Base-by-base conservation (phyloP, 2,888 invertebrate genomes). In the Parthenolecanium corni region DNA sequence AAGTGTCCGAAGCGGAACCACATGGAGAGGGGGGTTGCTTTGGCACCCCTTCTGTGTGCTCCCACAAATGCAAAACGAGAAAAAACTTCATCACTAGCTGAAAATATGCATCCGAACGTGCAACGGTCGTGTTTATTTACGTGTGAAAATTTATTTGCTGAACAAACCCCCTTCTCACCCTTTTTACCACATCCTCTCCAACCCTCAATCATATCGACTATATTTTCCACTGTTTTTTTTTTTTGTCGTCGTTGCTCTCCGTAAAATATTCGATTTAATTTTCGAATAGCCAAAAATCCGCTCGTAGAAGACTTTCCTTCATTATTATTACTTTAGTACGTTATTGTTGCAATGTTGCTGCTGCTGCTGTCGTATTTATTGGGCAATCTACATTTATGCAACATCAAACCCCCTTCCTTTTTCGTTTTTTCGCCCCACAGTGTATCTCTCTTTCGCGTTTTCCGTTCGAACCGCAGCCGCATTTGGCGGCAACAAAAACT, bases 341-440 rank as follows among this genome's bases (percentile, higher is more conserved):
- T 12, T 21, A 21, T 24, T 9, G 47, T 23, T 25, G 52, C 44
- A n/a, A 23, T 36, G 44, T 46, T 46, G 24, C 46, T 24, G 42
- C 57, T 31, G 40, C 46, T 16, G 12, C 46, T 31, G 25, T 42
- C 57, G 12, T 24, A 44, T 44, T 57, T 57, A 57, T 57, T 57
- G 57, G 57, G 57, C 57, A 57, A 57, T 57, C 25, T 46, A 31
- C 57, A 46, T 57, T n/a, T 46, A 57, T 44, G 57, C 57, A 57
- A 46, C 42, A 57, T 4, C 9, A 31, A 31, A 31, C 31, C 31
- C 31, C 31, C 9, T 9, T 31, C 9, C 9, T 31, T 31, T 31
- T 31, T 31, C 4, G 4, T 31, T 31, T 31, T 31, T 31, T 31
- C 9, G n/a, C n/a, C n/a, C n/a, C n/a, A n/a, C n/a, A n/a, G n/a